These are phyloP conservation scores for Bombus sibiricus DNA, from an alignment of 1,140 invertebrate species.

Conservation along the genomic window DNA sequence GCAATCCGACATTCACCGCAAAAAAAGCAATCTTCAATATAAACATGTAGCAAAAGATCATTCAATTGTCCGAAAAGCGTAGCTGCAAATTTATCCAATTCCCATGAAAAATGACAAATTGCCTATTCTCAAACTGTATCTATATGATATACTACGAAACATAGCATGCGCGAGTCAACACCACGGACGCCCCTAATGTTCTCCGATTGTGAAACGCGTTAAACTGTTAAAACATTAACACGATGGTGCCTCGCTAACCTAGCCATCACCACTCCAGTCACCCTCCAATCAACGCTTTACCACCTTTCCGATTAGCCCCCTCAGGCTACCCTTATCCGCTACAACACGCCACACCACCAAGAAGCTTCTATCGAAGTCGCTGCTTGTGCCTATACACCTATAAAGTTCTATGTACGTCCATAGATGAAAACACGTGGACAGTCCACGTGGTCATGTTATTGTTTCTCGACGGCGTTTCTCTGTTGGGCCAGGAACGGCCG, in stretches of 20 bases:
- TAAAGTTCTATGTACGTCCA: no score
- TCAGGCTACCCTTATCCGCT: background rate
- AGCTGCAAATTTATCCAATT: no score
- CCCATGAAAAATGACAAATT: no score
- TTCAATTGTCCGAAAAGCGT: no score
- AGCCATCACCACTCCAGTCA: background rate
- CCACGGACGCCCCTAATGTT: background rate
- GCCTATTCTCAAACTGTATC: no score
- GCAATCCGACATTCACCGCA: no score
- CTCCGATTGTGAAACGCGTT: background rate
- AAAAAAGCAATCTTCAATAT: no score
- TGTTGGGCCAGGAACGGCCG: constrained; percentile 64
- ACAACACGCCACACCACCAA: background rate
- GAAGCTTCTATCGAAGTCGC: background rate
- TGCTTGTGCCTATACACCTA: background rate
- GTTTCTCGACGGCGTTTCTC: constrained; percentile 72
- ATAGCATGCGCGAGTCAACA: background rate
- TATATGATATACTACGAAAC: background rate
- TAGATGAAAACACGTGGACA: constrained; percentile 40
- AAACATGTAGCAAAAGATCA: no score
- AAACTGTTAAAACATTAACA: background rate
- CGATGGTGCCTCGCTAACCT: background rate
- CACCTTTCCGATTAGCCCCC: background rate
- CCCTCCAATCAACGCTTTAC: background rate
- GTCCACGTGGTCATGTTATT: constrained; percentile 79